A percentile compares a stretch with the other conserved stretches of the same genome.
These are phyloP conservation scores for Phoxinus phoxinus DNA, from an alignment of 2,113 vertebrate species.

Conservation along the genomic window DNA sequence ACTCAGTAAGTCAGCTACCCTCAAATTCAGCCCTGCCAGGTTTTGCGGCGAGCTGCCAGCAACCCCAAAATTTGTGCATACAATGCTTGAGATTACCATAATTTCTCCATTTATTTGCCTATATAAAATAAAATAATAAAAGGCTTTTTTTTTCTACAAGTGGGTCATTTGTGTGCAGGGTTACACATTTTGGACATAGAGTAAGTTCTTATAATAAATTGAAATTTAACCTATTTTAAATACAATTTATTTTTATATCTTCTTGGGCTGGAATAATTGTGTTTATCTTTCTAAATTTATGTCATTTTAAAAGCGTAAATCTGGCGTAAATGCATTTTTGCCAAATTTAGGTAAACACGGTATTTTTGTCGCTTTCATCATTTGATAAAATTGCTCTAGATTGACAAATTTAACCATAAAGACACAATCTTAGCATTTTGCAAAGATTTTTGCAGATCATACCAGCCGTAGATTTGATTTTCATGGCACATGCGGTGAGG, in stretches of 20 bases:
- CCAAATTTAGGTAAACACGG: not conserved
- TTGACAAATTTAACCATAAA: not conserved
- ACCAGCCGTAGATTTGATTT: not conserved
- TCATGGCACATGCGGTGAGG: not conserved
- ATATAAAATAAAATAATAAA: not conserved
- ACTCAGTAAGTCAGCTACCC: constrained; percentile 48
- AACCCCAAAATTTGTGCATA: not conserved
- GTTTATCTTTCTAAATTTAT: not conserved
- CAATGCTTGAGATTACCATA: not conserved
- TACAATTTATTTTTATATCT: not conserved
- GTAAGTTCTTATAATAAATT: too few species aligned
- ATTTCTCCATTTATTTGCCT: not conserved
- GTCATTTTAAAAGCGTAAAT: not conserved
- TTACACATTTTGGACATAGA: too few species aligned
- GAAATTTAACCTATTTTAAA: not conserved
- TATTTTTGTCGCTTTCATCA: not conserved
- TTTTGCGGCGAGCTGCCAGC: constrained; percentile 14
- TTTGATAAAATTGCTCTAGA: not conserved
- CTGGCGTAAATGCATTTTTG: not conserved
- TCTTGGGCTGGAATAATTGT: not conserved
- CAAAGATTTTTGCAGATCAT: not conserved
- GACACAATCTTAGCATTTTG: not conserved
- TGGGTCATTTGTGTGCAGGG: too few species aligned
- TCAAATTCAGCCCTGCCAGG: constrained; percentile 5
- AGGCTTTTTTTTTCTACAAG: too few species aligned